Percentiles rank a stretch among this genome's conserved stretches.
phyloP scores from a whole-genome alignment of 2,888 invertebrate genomes.

The Zhuqinia jingwanae region DNA sequence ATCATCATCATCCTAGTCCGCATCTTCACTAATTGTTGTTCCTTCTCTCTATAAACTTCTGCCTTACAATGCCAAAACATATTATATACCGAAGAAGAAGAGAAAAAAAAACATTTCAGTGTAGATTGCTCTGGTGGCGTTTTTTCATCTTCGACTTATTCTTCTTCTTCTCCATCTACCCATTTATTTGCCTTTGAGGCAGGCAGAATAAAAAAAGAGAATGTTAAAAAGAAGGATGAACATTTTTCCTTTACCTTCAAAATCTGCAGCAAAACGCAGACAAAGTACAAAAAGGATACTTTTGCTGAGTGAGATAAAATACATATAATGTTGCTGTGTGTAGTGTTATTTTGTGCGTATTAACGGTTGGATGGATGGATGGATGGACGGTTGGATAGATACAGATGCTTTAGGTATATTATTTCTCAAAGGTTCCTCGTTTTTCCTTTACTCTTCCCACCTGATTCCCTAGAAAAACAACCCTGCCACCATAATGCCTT shows the following conservation, averaged over 20 bases:
- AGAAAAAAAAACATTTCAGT: no score
- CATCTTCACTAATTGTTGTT: conserved; percentile 26
- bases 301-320: not conserved
- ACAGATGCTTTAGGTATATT: not conserved
- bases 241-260: no score
- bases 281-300: not conserved
- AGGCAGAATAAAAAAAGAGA: conserved; percentile 40
- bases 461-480: conserved; percentile 27
- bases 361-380: conserved; percentile 23
- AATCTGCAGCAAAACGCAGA: no score
- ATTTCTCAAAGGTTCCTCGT: conserved; percentile 8
- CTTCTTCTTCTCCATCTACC: not conserved
- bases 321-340: not conserved
- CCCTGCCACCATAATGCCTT: no score
- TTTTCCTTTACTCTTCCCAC: not conserved
- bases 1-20: not conserved
- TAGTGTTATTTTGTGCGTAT: not conserved
- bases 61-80: not conserved
- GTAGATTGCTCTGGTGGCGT: no score
- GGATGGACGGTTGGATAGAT: not conserved
- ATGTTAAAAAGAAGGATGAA: conserved; percentile 32
- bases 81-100: no score
- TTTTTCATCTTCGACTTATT: no score
- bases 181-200: conserved; percentile 43
- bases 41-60: not conserved